Percentiles rank a stretch among this genome's conserved stretches.
Conservation (phyloP, 2,113 vertebrate genomes). For the Sinocyclocheilus anshuiensis region DNA sequence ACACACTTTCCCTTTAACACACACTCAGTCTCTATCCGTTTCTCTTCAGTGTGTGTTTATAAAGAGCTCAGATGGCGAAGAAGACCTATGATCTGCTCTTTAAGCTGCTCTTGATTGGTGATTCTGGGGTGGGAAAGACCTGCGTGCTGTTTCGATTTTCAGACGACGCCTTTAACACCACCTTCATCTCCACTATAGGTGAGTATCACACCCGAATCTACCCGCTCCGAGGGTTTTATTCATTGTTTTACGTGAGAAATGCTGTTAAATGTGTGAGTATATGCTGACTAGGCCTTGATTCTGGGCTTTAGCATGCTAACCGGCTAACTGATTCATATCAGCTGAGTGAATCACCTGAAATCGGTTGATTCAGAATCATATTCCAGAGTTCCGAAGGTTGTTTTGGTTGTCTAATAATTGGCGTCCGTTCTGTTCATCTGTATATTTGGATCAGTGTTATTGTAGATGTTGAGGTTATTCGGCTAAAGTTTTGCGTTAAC, state of each 20-base stretch:
- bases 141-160: slow-evolving; percentile 98
- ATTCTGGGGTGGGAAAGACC: slow-evolving; percentile 98
- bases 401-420: not conserved
- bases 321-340: slow-evolving; percentile 32
- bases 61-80: slow-evolving; percentile 85
- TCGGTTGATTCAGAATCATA: slow-evolving; percentile 14
- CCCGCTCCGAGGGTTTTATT: not conserved
- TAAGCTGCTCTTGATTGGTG: slow-evolving; percentile 98
- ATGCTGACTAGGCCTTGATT: not conserved
- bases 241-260: not conserved
- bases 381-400: not conserved
- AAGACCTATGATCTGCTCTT: slow-evolving; percentile 99
- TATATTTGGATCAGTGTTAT: not conserved
- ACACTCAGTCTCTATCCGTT: slow-evolving; percentile 1
- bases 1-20: slow-evolving; percentile 36
- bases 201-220: slow-evolving; percentile 46
- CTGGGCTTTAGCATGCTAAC: slow-evolving; percentile 34
- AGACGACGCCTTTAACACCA: slow-evolving; percentile 99
- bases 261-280: not conserved
- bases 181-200: slow-evolving; percentile 99
- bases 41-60: slow-evolving; percentile 35
- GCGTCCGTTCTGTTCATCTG: not conserved
- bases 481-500: not conserved
- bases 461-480: not conserved
- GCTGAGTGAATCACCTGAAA: slow-evolving; percentile 13